phyloP scores from a whole-genome alignment of 2,888 invertebrate genomes.

The Prosopocoilus inquinatus region DNA sequence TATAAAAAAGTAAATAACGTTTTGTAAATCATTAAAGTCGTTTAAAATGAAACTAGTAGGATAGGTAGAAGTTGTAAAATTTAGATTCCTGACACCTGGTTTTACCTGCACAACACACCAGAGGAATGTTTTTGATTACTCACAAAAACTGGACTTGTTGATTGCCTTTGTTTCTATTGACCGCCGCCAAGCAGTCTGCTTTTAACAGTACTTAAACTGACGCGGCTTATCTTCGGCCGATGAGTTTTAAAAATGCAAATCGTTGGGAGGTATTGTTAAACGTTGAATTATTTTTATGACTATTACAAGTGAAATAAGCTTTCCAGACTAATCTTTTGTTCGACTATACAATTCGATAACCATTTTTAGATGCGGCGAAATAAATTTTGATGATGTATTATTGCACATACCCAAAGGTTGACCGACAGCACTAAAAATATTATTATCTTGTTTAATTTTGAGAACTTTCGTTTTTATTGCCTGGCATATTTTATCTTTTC shows the following conservation, averaged over 20 bases:
- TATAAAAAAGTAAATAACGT: slow-evolving; percentile 26
- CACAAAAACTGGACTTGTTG: slow-evolving; percentile 31
- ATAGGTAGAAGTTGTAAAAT: slow-evolving; percentile 32
- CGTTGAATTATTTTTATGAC: slow-evolving; percentile 37
- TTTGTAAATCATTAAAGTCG: slow-evolving; percentile 26
- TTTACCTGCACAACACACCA: slow-evolving; percentile 29
- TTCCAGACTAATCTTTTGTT: slow-evolving; percentile 19
- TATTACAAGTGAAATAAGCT: slow-evolving; percentile 35
- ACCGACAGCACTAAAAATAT: slow-evolving; percentile 28
- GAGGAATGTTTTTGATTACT: slow-evolving; percentile 34
- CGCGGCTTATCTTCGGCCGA: slow-evolving; percentile 27
- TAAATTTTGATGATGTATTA: slow-evolving; percentile 30
- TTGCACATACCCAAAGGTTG: slow-evolving; percentile 24
- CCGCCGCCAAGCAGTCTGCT: slow-evolving; percentile 37
- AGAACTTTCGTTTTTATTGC: slow-evolving; percentile 16
- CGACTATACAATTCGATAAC: slow-evolving; percentile 2
- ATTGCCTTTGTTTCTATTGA: slow-evolving; percentile 32
- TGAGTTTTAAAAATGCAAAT: slow-evolving; percentile 39
- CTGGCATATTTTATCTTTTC: background rate
- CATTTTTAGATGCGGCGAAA: slow-evolving; percentile 19
- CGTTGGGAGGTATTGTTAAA: slow-evolving; percentile 34
- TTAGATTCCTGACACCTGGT: slow-evolving; percentile 35
- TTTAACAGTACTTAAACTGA: slow-evolving; percentile 18
- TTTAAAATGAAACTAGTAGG: slow-evolving; percentile 24
- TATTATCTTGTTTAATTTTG: slow-evolving; percentile 27